Evolutionary conservation across 2,888 invertebrate genomes (phyloP).

Genomic region (Ophion obscuratus): DNA sequence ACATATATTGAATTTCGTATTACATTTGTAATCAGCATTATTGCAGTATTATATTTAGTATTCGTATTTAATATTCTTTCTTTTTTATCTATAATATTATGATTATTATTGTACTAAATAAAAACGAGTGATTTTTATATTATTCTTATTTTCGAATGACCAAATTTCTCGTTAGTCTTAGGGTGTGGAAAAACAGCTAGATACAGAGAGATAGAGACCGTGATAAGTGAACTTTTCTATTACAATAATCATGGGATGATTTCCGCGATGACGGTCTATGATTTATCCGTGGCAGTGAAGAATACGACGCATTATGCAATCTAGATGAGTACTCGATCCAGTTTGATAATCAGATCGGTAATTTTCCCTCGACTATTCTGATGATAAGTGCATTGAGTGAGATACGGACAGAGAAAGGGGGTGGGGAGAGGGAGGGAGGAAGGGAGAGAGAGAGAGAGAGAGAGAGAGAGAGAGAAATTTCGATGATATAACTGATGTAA

Average conservation of each 20-base stretch:
- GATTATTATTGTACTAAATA: too few relatives aligned
- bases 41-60: not conserved
- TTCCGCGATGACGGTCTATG: slow-evolving; percentile 20
- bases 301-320: slow-evolving; percentile 9
- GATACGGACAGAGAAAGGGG: not conserved
- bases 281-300: not conserved
- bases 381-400: not conserved
- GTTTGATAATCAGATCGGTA: slow-evolving; percentile 49
- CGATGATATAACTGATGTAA: not conserved
- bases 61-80: too few relatives aligned
- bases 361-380: slow-evolving; percentile 36
- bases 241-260: slow-evolving; percentile 42
- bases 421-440: not conserved
- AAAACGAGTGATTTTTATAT: not conserved
- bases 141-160: not conserved
- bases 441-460: not conserved
- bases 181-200: not conserved
- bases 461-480: not conserved
- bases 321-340: slow-evolving; percentile 28
- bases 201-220: slow-evolving; percentile 1
- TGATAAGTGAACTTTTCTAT: slow-evolving; percentile 37
- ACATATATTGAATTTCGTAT: too few relatives aligned
- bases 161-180: not conserved
- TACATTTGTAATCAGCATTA: not conserved
- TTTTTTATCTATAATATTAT: too few relatives aligned